phyloP scores from a whole-genome alignment of 37 sponge, comb jelly and placozoan species.

The Aphrocallistes beatrix region DNA sequence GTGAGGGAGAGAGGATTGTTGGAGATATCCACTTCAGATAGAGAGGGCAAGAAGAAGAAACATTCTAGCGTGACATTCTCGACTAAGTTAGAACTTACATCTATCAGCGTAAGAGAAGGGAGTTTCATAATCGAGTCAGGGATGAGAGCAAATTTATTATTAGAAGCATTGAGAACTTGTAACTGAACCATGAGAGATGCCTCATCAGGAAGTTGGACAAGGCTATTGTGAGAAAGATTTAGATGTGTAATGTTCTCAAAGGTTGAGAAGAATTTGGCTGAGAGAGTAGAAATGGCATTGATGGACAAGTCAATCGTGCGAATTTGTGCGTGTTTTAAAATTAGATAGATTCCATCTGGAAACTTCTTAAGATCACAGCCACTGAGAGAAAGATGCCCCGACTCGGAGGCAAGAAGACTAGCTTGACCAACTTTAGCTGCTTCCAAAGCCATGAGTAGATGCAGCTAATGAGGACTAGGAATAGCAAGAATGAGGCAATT shows the following conservation, averaged over 20 bases:
- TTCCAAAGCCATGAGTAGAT: background rate
- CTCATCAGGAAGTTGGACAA: background rate
- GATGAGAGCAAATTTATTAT: background rate
- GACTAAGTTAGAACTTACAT: background rate
- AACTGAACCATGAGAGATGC: background rate
- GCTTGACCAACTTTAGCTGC: conserved; percentile 15
- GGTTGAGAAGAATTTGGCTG: background rate
- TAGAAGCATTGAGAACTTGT: background rate
- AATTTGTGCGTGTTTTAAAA: background rate
- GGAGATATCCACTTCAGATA: background rate
- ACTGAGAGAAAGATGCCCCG: background rate
- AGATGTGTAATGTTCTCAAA: background rate
- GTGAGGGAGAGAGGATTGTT: background rate
- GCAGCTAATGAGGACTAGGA: background rate
- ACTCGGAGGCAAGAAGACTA: background rate
- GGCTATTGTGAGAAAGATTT: background rate
- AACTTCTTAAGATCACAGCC: background rate
- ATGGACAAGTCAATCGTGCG: background rate
- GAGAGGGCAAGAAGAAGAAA: background rate
- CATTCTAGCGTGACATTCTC: background rate
- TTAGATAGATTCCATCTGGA: background rate
- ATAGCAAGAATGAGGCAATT: too few relatives aligned
- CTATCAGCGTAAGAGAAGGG: background rate
- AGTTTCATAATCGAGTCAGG: background rate
- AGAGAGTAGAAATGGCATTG: background rate